A percentile compares a stretch with the other conserved stretches of the same genome.
phyloP scores from a whole-genome alignment of 2,797 vertebrate species.

The Scolopax rusticola region DNA sequence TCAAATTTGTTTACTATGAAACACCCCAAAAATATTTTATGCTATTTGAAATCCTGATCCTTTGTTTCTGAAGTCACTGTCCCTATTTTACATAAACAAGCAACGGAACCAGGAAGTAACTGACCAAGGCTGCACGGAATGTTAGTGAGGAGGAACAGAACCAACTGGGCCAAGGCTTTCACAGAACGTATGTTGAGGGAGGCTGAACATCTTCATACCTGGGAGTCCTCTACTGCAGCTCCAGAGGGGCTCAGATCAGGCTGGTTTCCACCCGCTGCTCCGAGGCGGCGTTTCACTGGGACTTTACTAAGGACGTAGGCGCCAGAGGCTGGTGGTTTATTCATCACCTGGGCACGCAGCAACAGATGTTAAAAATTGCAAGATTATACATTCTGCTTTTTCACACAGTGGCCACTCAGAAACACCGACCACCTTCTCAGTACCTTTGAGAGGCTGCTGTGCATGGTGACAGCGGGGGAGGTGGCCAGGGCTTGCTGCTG shows the following conservation, averaged over 20 bases:
- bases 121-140: background rate
- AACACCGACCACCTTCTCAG: fast-evolving
- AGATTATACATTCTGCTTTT: background rate
- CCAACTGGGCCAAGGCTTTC: background rate
- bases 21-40: background rate
- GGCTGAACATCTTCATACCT: slow-evolving; percentile 60
- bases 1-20: background rate
- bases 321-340: slow-evolving; percentile 87
- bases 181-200: fast-evolving
- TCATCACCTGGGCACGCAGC: slow-evolving; percentile 79
- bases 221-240: slow-evolving; percentile 77
- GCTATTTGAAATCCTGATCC: background rate
- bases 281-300: slow-evolving; percentile 87
- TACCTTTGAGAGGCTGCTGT: slow-evolving; percentile 81
- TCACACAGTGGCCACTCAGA: background rate
- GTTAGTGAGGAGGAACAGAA: background rate
- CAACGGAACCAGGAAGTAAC: background rate
- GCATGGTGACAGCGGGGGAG: slow-evolving; percentile 50
- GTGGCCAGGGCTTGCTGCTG: slow-evolving; percentile 71
- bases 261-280: slow-evolving; percentile 76
- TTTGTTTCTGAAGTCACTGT: background rate
- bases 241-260: slow-evolving; percentile 80
- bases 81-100: background rate
- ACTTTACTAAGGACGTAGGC: slow-evolving; percentile 95
- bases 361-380: background rate